A percentile compares a stretch with the other conserved stretches of the same genome.
Conservation (phyloP, 2,113 vertebrate species). For the Petrocephalus microphthalmus region DNA sequence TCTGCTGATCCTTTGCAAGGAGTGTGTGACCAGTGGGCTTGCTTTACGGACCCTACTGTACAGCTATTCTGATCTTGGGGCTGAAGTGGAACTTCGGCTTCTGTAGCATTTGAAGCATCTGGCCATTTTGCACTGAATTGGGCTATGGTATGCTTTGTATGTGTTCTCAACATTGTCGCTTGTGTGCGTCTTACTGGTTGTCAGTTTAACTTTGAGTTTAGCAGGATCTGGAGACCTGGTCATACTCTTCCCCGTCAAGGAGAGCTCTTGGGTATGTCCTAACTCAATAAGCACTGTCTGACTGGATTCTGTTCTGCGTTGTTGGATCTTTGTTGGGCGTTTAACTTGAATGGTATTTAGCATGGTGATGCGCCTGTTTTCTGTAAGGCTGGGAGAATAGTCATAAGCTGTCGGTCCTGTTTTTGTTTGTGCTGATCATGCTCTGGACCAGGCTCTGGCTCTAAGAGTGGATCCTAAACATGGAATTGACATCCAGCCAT, state of each 20-base stretch:
- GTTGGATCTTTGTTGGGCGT: not conserved
- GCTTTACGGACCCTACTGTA: not conserved
- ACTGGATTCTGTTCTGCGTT: not conserved
- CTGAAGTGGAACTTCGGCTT: not conserved
- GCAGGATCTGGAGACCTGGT: not conserved
- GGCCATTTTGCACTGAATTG: not conserved
- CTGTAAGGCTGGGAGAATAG: not conserved
- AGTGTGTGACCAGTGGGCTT: not conserved
- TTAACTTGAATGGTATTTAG: not conserved
- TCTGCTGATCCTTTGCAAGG: not conserved
- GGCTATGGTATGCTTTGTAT: not conserved
- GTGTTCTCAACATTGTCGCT: not conserved
- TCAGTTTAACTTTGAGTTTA: not conserved
- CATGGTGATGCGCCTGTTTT: not conserved
- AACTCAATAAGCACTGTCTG: not conserved
- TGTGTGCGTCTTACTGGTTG: not conserved
- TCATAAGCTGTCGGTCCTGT: not conserved
- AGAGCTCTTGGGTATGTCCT: not conserved
- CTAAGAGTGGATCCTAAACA: no score
- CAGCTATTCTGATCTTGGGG: not conserved
- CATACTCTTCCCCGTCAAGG: not conserved
- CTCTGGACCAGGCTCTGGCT: no score
- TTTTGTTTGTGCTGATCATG: not conserved
- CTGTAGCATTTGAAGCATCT: not conserved
- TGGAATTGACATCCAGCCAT: no score